These are phyloP conservation scores for Crotalus viridis DNA, from an alignment of 2,113 vertebrate species.

Conservation along the genomic window DNA sequence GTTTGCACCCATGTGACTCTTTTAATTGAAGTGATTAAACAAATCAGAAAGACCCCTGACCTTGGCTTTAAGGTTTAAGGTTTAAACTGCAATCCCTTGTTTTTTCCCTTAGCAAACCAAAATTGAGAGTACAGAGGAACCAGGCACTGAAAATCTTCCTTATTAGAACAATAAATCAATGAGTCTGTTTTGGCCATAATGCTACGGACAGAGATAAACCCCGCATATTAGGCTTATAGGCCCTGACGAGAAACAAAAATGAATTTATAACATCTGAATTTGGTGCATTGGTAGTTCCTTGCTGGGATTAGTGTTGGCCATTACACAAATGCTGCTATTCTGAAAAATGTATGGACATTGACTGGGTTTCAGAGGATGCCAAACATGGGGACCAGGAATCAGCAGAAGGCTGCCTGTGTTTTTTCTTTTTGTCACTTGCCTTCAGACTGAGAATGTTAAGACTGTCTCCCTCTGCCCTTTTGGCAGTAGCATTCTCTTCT, in stretches of 20 bases:
- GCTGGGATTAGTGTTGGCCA: too few relatives aligned
- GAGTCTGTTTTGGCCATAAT: not conserved
- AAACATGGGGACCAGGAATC: not conserved
- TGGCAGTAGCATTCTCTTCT: not conserved
- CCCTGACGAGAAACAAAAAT: not conserved
- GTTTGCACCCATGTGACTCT: not conserved
- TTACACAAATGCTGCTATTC: not conserved
- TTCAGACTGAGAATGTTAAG: not conserved
- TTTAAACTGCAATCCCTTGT: not conserved
- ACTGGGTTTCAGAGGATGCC: not conserved
- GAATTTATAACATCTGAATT: not conserved
- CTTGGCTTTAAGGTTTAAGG: not conserved
- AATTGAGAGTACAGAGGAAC: not conserved
- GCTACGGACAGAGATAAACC: not conserved
- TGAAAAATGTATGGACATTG: not conserved
- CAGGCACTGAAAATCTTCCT: not conserved
- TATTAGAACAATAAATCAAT: not conserved
- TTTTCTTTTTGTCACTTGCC: not conserved
- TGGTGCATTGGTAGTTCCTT: not conserved
- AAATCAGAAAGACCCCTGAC: not conserved
- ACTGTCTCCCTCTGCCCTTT: not conserved
- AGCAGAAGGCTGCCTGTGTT: not conserved
- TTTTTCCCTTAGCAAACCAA: not conserved
- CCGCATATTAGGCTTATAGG: too few relatives aligned
- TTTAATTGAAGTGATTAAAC: not conserved